Conservation (phyloP, 92 coral and sea anemone genomes). For the Zoanthus sansibaricus region DNA sequence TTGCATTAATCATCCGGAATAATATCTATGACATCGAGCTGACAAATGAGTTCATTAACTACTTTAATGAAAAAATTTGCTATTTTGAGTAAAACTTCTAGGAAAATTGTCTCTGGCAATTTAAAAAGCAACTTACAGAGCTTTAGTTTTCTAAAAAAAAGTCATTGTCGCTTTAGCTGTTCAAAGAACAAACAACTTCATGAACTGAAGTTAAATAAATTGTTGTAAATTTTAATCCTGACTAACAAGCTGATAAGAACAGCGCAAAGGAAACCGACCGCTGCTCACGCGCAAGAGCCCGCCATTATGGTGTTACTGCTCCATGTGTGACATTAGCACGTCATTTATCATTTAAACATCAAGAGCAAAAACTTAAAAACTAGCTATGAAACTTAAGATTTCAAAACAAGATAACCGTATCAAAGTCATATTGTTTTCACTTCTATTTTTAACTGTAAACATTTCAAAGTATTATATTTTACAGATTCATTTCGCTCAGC, state of each 20-base stretch:
- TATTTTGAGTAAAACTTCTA: conserved; percentile 16
- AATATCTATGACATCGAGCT: conserved; percentile 11
- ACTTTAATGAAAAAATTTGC: too few relatives aligned
- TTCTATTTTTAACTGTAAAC: background rate
- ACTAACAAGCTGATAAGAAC: conserved; percentile 45
- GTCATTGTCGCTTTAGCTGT: conserved; percentile 13
- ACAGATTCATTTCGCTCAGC: too few relatives aligned
- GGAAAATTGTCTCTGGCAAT: conserved; percentile 12
- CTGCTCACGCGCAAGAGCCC: conserved; percentile 3
- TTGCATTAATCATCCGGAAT: conserved; percentile 33
- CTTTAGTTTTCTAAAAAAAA: background rate
- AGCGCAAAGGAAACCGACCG: conserved; percentile 12
- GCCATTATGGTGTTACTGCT: background rate
- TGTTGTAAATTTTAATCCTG: conserved; percentile 28
- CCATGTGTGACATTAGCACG: conserved; percentile 36
- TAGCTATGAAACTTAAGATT: conserved; percentile 12
- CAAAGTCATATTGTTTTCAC: background rate
- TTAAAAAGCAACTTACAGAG: background rate
- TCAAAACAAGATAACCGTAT: background rate
- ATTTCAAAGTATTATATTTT: background rate
- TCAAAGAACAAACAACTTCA: conserved; percentile 4
- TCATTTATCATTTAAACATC: conserved; percentile 32
- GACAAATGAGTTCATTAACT: conserved; percentile 21
- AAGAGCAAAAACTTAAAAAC: conserved; percentile 20
- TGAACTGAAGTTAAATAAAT: conserved; percentile 7